Percentiles rank a stretch among this genome's conserved stretches.
phyloP scores from a whole-genome alignment of 2,113 vertebrate genomes.

The Sinocyclocheilus maitianheensis region DNA sequence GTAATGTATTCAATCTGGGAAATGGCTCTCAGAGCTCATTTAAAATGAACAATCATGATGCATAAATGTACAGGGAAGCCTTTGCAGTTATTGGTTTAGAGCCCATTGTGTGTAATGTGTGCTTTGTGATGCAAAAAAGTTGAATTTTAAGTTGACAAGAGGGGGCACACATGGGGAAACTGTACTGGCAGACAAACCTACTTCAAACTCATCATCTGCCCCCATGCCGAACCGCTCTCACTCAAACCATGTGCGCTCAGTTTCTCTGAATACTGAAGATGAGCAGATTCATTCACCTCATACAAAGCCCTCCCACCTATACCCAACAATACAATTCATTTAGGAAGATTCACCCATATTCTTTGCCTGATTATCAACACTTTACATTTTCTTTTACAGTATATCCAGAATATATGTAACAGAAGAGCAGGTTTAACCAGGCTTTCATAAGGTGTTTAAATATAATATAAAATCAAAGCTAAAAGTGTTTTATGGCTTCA shows the following conservation, averaged over 20 bases:
- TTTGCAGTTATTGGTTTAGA: constrained; percentile 73
- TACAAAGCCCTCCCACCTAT: constrained; percentile 19
- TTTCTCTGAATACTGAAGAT: constrained; percentile 33
- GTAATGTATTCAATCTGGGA: constrained; percentile 66
- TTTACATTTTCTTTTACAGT: constrained; percentile 41
- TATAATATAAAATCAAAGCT: no score
- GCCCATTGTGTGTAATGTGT: constrained; percentile 64
- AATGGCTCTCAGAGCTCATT: constrained; percentile 72
- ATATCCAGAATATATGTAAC: constrained; percentile 26
- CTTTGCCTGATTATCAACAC: constrained; percentile 64
- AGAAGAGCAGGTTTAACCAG: no score
- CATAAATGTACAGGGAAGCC: constrained; percentile 70
- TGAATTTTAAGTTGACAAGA: constrained; percentile 60
- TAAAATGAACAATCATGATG: constrained; percentile 73
- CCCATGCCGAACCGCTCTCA: constrained; percentile 9
- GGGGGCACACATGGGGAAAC: constrained; percentile 39
- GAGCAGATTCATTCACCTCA: constrained; percentile 42
- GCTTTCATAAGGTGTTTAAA: no score
- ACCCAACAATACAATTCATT: constrained; percentile 53
- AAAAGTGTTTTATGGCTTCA: no score
- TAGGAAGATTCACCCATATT: constrained; percentile 60
- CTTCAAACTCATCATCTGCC: constrained; percentile 63
- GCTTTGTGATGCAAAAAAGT: constrained; percentile 75
- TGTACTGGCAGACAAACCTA: constrained; percentile 60
- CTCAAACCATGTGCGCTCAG: constrained; percentile 28